A percentile compares a stretch with the other conserved stretches of the same genome.
phyloP scores from a whole-genome alignment of 2,797 vertebrate species.

The Lacerta viridis region DNA sequence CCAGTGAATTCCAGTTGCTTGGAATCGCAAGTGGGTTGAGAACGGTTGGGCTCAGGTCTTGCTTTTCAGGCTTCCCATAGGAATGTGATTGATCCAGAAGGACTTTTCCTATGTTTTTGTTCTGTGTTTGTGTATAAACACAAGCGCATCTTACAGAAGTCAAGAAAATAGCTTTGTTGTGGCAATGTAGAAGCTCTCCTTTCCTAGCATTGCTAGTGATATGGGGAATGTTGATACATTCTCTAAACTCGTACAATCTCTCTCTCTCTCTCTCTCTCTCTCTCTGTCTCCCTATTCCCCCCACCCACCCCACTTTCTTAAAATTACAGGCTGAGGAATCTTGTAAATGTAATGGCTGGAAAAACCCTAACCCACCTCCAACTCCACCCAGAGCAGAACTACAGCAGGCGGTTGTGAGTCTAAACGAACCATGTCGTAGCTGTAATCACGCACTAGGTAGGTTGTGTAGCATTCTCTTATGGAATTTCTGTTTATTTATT shows the following conservation, averaged over 20 bases:
- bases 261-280: neutral
- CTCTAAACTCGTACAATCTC: neutral
- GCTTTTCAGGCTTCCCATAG: too few species aligned
- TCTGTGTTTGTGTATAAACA: neutral
- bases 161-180: neutral
- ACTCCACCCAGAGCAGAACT: slow-evolving; percentile 94
- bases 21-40: too few species aligned
- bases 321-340: slow-evolving; percentile 91
- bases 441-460: slow-evolving; percentile 95
- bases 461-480: neutral
- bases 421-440: slow-evolving; percentile 94
- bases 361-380: slow-evolving; percentile 95
- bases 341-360: slow-evolving; percentile 99
- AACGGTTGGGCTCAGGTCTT: too few species aligned
- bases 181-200: neutral
- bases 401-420: slow-evolving; percentile 87
- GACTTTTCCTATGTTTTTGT: too few species aligned
- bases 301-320: slow-evolving; percentile 10
- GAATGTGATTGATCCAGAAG: too few species aligned
- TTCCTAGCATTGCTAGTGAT: neutral
- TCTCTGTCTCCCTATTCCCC: neutral
- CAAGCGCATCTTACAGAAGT: neutral
- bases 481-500: fast-evolving
- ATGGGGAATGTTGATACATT: neutral
- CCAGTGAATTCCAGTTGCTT: too few species aligned